Base-by-base conservation (phyloP, 2,797 vertebrate species). In the Tapera naevia region DNA sequence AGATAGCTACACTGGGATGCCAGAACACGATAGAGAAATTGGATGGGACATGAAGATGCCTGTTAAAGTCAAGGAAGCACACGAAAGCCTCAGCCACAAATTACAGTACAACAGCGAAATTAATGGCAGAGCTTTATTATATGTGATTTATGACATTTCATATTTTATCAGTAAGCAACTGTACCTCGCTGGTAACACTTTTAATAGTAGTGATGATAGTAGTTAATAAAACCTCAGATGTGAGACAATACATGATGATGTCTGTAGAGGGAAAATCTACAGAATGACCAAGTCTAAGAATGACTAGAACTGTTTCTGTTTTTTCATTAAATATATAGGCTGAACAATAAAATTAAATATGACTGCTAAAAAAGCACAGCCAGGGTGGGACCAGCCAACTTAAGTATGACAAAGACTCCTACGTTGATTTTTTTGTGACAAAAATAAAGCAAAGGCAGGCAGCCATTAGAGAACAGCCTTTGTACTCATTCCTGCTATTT, bases 381-480 rank as follows among this genome's bases (percentile, higher is more conserved):
- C 43, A 58, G 27, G 74, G 32, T 27, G 56, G 43, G 64, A 69
- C 45, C 76, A 69, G 73, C 24, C 80, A 85, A 30, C 37, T 69
- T 62, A 61, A 32, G 39, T 78, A 39, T 75, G 48, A 82, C 70
- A 84, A 80, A 89, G 88, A 45, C 46, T 93, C 45, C 46, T n/a
- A 25, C 39, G 8, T 23, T 80, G 50, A 32, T 83, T 86, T 94
- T 86, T 94, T 45, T 69, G 62, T 80, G 0, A 4, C 83, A 89
- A 83, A 89, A 43, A 81, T 91, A 82, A 4, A 76, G 48, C 33
- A 13, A 48, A 92, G 73, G 82, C 80, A 69, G 54, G 65, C 37
- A 93, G 70, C 61, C 57, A 79, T 67, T 92, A 94, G 69, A 72
- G 88, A 91, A 78, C 80, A 56, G n/a, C 78, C 95, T 88, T 67